These are phyloP conservation scores for Cettia cetti DNA, from an alignment of 2,113 vertebrate species.

Conservation along the genomic window DNA sequence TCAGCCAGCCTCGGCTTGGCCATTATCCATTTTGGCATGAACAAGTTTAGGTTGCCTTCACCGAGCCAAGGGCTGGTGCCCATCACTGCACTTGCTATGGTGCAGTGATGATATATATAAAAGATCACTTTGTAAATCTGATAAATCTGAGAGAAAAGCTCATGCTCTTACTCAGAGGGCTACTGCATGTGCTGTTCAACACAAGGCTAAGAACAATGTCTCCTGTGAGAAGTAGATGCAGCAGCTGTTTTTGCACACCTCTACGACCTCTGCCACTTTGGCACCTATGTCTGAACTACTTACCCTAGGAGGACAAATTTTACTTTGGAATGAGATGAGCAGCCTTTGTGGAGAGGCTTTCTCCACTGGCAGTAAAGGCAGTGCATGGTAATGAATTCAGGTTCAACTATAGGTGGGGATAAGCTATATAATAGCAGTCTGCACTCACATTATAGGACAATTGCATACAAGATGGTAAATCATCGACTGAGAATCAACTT, in stretches of 20 bases:
- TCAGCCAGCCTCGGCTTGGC: accelerated
- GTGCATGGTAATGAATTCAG: neutral
- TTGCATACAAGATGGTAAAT: neutral
- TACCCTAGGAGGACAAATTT: neutral
- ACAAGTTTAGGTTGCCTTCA: neutral
- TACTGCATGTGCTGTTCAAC: neutral
- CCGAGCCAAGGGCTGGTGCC: neutral
- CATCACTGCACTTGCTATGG: neutral
- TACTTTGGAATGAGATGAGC: neutral
- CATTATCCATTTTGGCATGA: neutral
- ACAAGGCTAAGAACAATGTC: neutral
- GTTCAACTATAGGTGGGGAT: neutral
- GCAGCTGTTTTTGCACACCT: neutral
- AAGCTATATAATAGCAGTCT: neutral
- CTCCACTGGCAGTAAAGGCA: neutral
- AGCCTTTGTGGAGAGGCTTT: neutral
- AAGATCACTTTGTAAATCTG: neutral
- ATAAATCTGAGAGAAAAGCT: neutral
- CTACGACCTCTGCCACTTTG: neutral
- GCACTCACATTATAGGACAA: neutral
- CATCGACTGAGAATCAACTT: neutral
- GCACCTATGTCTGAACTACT: neutral
- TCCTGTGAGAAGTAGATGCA: neutral
- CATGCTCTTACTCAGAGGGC: neutral
- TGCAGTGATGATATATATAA: neutral